Percentiles rank a stretch among this genome's conserved stretches.
phyloP scores from a whole-genome alignment of 2,113 vertebrate species.

The Heterocephalus glaber region DNA sequence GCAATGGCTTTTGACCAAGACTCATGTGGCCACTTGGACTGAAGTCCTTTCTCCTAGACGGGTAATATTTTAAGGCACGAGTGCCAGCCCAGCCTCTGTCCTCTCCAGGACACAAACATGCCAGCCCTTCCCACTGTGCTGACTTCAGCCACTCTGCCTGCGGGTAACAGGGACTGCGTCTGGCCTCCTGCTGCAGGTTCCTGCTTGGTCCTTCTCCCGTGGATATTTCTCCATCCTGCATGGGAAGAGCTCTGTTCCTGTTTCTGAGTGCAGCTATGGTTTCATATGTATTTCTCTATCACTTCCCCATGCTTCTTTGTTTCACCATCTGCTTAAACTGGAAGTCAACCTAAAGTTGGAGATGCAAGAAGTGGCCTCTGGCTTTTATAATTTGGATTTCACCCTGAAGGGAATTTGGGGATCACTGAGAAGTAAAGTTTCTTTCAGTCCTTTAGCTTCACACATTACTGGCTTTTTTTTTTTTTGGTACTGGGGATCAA shows the following conservation, averaged over 20 bases:
- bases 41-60: background rate
- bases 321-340: too few relatives aligned
- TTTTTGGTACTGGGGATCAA: too few relatives aligned
- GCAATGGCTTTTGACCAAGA: background rate
- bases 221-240: background rate
- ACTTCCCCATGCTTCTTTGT: background rate
- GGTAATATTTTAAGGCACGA: background rate
- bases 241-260: background rate
- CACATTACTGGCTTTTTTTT: too few relatives aligned
- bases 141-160: background rate
- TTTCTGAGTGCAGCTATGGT: background rate
- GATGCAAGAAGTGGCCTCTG: background rate
- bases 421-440: fast-evolving
- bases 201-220: background rate
- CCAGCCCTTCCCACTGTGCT: too few relatives aligned
- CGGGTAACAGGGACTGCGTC: background rate
- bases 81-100: too few relatives aligned
- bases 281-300: background rate
- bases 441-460: background rate
- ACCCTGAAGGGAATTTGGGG: background rate
- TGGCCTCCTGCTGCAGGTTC: background rate
- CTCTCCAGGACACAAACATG: background rate
- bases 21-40: background rate
- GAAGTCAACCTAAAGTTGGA: background rate
- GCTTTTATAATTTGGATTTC: background rate